Evolutionary conservation across 2,888 invertebrate species (phyloP), one percentile per base, ranked within the genome.

Genomic region (Tanytarsus gracilentus): DNA sequence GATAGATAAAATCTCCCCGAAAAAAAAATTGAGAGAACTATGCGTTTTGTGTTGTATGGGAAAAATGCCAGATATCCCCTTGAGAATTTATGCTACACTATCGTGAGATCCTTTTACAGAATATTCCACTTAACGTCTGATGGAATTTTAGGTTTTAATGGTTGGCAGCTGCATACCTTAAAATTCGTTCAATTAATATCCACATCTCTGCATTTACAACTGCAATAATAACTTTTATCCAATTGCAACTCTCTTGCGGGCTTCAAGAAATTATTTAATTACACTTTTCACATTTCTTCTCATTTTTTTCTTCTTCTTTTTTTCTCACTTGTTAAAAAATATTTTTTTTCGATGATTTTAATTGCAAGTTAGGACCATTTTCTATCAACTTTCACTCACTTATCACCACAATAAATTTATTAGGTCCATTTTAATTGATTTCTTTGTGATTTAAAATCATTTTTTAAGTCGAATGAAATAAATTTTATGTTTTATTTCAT

Each of bases 41-140:
- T 44, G 44, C 23, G 44, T 18, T 44, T 18, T 44, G 23, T 27
- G 36, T 14, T 53, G 21, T 18, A 36, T 58, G 58, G 48, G 58
- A 58, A 58, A 48, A 44, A 29, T 48, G 58, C 58, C 58, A 58
- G 58, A 27, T 29, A 48, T 58, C 58, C 58, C 26, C 48, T 25
- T 53, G 40, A 30, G 58, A 48, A 58, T 58, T 44, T 48, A 58
- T 44, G 18, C 23, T 44, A 23, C 18, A 21, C 4, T 33, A 14
- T 16, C 16, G 36, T 36, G 36, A 44, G 44, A 44, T 44, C 44
- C 44, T 44, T 44, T 23, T n/a, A n/a, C n/a, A n/a, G n/a, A n/a
- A 44, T 23, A 44, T 18, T 23, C 44, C 44, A 44, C 44, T 56
- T 56, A 56, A 36, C 27, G 58, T 58, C 58, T 58, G 58, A 58